Evolutionary conservation across 2,888 invertebrate species (phyloP), one percentile per base, ranked within the genome.

Genomic region (Pantelozetes paolii): DNA sequence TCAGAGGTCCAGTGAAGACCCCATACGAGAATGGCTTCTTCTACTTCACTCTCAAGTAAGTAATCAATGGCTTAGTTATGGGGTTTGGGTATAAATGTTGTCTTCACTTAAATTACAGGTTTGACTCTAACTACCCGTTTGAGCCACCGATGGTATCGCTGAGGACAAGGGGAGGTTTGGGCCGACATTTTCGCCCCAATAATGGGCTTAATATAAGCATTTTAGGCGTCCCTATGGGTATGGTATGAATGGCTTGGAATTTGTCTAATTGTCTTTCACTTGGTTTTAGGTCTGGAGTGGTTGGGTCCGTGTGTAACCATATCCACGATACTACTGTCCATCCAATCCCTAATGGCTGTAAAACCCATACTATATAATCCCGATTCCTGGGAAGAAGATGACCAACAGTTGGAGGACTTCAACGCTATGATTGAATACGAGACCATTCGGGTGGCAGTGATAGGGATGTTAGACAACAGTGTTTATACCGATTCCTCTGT

Each of bases 311-410:
- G 84, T n/a, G n/a, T n/a, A 77, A 85, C 84, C 78, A 79, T 86
- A 40, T 84, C 84, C 8, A 84, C 84, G 77, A 82, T 86, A 32
- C 81, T 86, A 8, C 83, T 86, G 62, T 86, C 86, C 6, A 86
- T 87, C 75, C 86, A 87, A 82, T 86, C 86, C 48, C 81, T 87
- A 18, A 82, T 87, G 80, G 86, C 85, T 79, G 86, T 86, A 77
- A 86, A 86, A 77, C 87, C 87, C 6, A 87, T 87, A 79, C 86
- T 86, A 80, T 88, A 88, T 81, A 87, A 88, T 81, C 87, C 87
- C 28, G 87, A 87, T 30, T 86, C 85, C 81, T 85, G 86, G 79
- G 82, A 81, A 9, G 1, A 18, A 36, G 59, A 15, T 8, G 15
- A 11, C 18, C 0, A 74, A 20, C 9, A 54, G 3, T 36, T 67